Evolutionary conservation across 2,797 vertebrate species (phyloP), one percentile per base, ranked within the genome.

Genomic region (Delichon dasypus): DNA sequence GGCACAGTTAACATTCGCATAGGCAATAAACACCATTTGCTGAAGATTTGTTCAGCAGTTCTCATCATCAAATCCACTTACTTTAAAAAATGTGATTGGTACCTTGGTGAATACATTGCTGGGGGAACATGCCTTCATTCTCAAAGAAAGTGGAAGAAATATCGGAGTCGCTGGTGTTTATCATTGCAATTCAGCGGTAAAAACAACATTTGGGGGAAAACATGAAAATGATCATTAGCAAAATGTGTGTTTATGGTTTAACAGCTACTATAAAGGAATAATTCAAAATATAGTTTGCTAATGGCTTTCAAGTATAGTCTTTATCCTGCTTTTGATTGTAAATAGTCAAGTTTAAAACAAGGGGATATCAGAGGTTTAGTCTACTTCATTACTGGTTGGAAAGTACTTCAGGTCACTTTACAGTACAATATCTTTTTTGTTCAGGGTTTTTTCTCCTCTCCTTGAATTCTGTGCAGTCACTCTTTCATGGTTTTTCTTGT

Each of bases 21-120:
- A 89, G 91, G 95, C 87, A 83, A 95, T 95, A 96, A 97, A 95
- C 75, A 90, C 92, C 91, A 71, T 91, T 96, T 96, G 90, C 71
- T 82, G 76, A 90, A 88, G 81, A 89, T 91, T 94, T 94, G 66
- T 94, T 96, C 74, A 85, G 85, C 81, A 66, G 51, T 95, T 94
- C 93, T 95, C 84, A 92, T 97, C 89, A 95, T 93, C 78, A 86
- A 66, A 92, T 93, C 88, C 82, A 96, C 91, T 96, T 96, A 94
- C 67, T 94, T 95, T 96, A 91, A 93, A 92, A 96, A 94, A 91
- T 77, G 79, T 85, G 77, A 71, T 96, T 88, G 92, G 86, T 80
- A 86, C 85, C 90, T 91, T 26, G 64, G 48, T 89, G 78, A 95
- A 93, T 73, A 51, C 77, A 68, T 66, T 92, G 75, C 62, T 73